Base-by-base conservation (phyloP, 2,888 invertebrate genomes). In the Julus scandinavius region DNA sequence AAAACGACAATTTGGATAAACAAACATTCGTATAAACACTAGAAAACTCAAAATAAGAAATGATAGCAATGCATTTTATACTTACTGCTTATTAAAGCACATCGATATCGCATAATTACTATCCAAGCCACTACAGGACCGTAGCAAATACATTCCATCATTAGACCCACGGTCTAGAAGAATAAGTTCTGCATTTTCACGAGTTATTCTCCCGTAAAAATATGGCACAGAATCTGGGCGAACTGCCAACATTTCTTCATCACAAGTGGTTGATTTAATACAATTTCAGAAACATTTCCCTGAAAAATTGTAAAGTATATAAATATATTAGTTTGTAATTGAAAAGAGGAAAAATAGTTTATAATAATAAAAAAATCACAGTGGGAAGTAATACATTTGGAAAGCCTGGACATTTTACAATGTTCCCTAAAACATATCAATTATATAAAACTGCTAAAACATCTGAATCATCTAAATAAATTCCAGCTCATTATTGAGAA, bases 161-260 rank as follows among this genome's bases (percentile, higher is more conserved):
- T 89, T 49, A 88, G 90, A 91, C 13, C 91, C 91, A 45, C 90
- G 90, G 85, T 91, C 90, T 90, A 90, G 90, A 29, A 91, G 89
- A 41, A 91, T 90, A 89, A 90, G 90, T 89, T 91, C 91, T 3
- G 91, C 90, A 40, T 90, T 90, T 87, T 91, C 91, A 11, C 91
- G 88, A 3, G 90, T 90, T 72, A 91, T 91, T 54, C 89, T 89
- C 38, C 91, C 91, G 87, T 91, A 91, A 89, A 90, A 91, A 88
- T 90, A 91, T 20, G 88, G 89, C 50, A 87, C 88, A 50, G 50
- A 83, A 40, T 87, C 63, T 45, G 88, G 88, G 9, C 41, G 84
- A 38, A 45, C 84, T 50, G 84, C 50, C 50, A 88, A 54, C 87
- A 88, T 88, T 41, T 85, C 49, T 17, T 49, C 85, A 49, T 85